A percentile compares a stretch with the other conserved stretches of the same genome.
phyloP scores from a whole-genome alignment of 64 coral and sea anemone species.

The Astreopora myriophthalma region DNA sequence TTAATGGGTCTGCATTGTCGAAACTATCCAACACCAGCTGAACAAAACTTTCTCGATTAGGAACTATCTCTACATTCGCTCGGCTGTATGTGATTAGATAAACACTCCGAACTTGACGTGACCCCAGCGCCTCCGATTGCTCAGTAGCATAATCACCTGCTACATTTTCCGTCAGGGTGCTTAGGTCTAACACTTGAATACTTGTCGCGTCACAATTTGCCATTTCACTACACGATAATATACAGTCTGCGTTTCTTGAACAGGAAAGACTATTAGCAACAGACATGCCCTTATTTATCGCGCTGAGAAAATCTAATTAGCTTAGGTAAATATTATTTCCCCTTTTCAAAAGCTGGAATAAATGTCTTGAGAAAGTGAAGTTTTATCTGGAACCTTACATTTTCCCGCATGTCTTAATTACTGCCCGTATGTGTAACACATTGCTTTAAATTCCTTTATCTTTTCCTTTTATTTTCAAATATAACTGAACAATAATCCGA shows the following conservation, averaged over 20 bases:
- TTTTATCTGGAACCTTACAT: neutral
- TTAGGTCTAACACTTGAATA: no score
- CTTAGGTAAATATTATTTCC: no score
- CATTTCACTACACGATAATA: neutral
- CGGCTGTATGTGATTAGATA: slow-evolving; percentile 9
- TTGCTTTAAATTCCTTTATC: neutral
- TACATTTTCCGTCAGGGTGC: no score
- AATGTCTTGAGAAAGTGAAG: neutral
- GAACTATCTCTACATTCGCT: neutral
- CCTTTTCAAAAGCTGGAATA: no score
- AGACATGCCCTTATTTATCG: neutral
- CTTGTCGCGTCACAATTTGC: no score
- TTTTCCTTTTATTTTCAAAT: neutral
- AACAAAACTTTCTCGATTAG: neutral
- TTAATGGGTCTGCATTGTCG: neutral
- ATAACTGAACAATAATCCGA: neutral
- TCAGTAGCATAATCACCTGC: no score
- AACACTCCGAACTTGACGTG: neutral
- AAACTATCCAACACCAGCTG: neutral
- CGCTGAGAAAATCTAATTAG: no score
- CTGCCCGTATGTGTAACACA: neutral
- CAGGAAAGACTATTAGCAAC: neutral
- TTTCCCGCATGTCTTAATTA: neutral
- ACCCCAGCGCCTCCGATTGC: neutral
- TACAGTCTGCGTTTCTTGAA: neutral